phyloP scores from a whole-genome alignment of 2,113 vertebrate genomes.

The Morone saxatilis region DNA sequence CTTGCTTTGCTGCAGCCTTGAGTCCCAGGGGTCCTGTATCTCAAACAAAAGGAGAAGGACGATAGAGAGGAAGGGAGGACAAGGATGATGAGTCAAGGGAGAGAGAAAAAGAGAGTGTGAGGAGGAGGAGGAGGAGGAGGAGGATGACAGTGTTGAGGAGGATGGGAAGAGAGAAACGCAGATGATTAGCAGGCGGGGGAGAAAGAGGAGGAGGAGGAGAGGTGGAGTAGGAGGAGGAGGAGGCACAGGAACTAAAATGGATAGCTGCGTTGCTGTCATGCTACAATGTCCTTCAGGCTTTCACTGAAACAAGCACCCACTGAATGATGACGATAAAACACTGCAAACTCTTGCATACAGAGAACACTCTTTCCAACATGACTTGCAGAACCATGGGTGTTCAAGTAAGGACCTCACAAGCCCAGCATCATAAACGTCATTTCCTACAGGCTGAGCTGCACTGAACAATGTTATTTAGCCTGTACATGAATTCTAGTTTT shows the following conservation, averaged over 20 bases:
- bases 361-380: neutral
- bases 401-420: neutral
- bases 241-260: conserved; percentile 53
- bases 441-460: neutral
- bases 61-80: conserved; percentile 53
- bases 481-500: neutral
- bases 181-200: conserved; percentile 70
- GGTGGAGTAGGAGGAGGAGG: conserved; percentile 50
- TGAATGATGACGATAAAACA: conserved; percentile 20
- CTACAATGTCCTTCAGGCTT: conserved; percentile 67
- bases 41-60: conserved; percentile 70
- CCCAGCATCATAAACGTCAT: neutral
- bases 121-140: conserved; percentile 50
- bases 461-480: conserved; percentile 1
- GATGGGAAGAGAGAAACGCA: conserved; percentile 64
- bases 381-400: neutral
- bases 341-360: conserved; percentile 19
- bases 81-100: conserved; percentile 77
- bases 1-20: conserved; percentile 70
- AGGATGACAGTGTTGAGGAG: conserved; percentile 71
- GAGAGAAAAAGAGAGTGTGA: conserved; percentile 30
- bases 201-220: conserved; percentile 49
- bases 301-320: conserved; percentile 48
- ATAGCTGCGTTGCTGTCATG: conserved; percentile 66
- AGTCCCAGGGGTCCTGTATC: conserved; percentile 67